Evolutionary conservation across 2,113 vertebrate species (phyloP).

Genomic region (Zosterops borbonicus): DNA sequence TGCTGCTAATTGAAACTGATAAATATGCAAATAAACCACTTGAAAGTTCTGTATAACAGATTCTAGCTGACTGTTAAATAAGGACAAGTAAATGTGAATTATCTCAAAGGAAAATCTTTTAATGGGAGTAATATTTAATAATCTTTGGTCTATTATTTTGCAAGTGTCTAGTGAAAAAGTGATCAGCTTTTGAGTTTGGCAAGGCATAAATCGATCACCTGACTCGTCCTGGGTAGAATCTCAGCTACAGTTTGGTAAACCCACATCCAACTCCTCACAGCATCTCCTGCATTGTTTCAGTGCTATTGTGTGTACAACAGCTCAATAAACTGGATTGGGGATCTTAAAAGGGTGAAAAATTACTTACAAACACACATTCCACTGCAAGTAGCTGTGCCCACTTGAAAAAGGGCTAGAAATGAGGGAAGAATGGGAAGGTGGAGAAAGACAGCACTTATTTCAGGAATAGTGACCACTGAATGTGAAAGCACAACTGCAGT

Average conservation of each 20-base stretch:
- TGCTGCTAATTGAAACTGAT: neutral
- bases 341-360: neutral
- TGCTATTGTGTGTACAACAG: neutral
- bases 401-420: neutral
- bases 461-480: neutral
- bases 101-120: neutral
- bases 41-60: neutral
- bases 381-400: neutral
- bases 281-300: neutral
- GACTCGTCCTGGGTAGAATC: neutral
- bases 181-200: neutral
- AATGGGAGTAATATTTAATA: neutral
- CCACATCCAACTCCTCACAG: neutral
- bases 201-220: neutral
- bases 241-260: neutral
- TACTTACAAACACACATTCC: neutral
- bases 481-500: neutral
- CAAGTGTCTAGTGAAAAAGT: neutral
- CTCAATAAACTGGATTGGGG: neutral
- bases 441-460: neutral
- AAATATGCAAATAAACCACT: neutral
- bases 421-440: neutral
- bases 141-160: neutral
- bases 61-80: neutral
- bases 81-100: neutral